phyloP scores from a whole-genome alignment of 1,140 invertebrate genomes.

The Trichogramma pretiosum region DNA sequence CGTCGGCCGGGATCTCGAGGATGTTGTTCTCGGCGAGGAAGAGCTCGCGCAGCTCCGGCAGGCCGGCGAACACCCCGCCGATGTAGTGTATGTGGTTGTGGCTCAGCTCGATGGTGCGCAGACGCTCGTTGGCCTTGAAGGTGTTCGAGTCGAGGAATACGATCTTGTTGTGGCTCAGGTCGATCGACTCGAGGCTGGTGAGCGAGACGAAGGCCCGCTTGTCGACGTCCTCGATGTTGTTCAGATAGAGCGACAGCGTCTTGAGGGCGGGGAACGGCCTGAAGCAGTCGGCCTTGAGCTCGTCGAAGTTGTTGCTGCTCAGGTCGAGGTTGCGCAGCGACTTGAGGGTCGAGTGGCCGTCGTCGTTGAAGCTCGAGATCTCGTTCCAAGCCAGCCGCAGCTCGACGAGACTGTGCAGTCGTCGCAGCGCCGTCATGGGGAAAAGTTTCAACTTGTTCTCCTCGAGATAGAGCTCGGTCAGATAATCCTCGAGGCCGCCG shows the following conservation, averaged over 20 bases:
- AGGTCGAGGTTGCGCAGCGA: slow-evolving; percentile 71
- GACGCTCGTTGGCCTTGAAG: slow-evolving; percentile 63
- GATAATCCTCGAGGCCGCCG: slow-evolving; percentile 68
- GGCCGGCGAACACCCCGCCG: slow-evolving; percentile 66
- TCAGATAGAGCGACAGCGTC: slow-evolving; percentile 74
- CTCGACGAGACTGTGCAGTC: slow-evolving; percentile 63
- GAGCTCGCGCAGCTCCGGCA: slow-evolving; percentile 68
- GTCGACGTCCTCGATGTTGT: slow-evolving; percentile 69
- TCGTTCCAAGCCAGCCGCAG: slow-evolving; percentile 77
- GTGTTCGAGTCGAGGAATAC: slow-evolving; percentile 60
- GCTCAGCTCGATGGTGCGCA: slow-evolving; percentile 75
- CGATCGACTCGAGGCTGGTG: slow-evolving; percentile 68
- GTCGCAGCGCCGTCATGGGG: slow-evolving; percentile 67
- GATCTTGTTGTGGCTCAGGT: slow-evolving; percentile 82
- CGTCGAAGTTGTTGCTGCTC: slow-evolving; percentile 75
- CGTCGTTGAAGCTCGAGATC: slow-evolving; percentile 59
- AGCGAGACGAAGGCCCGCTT: slow-evolving; percentile 66
- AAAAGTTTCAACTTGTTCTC: slow-evolving; percentile 77
- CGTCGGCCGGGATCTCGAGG: slow-evolving; percentile 68
- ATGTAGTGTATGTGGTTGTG: slow-evolving; percentile 83
- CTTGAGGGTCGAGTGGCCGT: slow-evolving; percentile 61
- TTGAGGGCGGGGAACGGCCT: slow-evolving; percentile 66
- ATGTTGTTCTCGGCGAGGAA: slow-evolving; percentile 89
- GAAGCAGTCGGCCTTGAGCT: slow-evolving; percentile 67
- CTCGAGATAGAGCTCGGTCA: slow-evolving; percentile 74